A percentile compares a stretch with the other conserved stretches of the same genome.
These are phyloP conservation scores for Mythimna impura DNA, from an alignment of 2,888 invertebrate species.

Conservation along the genomic window DNA sequence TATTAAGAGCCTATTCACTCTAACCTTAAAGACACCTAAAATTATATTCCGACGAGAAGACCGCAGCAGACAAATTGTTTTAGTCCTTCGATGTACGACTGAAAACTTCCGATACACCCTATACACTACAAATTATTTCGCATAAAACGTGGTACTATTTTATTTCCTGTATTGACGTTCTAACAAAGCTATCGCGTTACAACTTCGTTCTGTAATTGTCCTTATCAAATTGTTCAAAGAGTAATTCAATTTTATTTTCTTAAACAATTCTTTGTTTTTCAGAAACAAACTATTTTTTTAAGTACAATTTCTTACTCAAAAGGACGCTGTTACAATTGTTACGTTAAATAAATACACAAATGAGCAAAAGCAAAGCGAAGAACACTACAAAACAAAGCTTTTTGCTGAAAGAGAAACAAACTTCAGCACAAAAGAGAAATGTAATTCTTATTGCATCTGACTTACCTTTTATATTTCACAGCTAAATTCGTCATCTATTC, in stretches of 20 bases:
- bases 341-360: constrained; percentile 36
- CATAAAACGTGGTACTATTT: too few relatives aligned
- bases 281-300: background rate
- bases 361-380: constrained; percentile 10
- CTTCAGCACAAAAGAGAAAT: constrained; percentile 25
- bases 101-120: too few relatives aligned
- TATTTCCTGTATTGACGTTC: too few relatives aligned
- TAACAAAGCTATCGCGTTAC: too few relatives aligned
- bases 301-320: constrained; percentile 7
- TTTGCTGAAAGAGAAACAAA: constrained; percentile 21
- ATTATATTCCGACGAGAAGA: too few relatives aligned
- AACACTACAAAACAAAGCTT: constrained; percentile 5
- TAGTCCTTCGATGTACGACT: too few relatives aligned
- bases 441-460: constrained; percentile 33
- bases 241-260: background rate
- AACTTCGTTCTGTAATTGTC: background rate
- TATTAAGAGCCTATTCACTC: too few relatives aligned
- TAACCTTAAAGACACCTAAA: too few relatives aligned
- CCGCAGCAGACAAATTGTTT: too few relatives aligned
- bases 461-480: constrained; percentile 41
- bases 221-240: background rate
- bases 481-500: constrained; percentile 58
- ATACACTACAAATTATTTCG: too few relatives aligned
- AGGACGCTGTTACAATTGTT: constrained; percentile 7
- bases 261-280: background rate